Evolutionary conservation across 2,797 vertebrate genomes (phyloP).

Genomic region (Coregonus ussuriensis): DNA sequence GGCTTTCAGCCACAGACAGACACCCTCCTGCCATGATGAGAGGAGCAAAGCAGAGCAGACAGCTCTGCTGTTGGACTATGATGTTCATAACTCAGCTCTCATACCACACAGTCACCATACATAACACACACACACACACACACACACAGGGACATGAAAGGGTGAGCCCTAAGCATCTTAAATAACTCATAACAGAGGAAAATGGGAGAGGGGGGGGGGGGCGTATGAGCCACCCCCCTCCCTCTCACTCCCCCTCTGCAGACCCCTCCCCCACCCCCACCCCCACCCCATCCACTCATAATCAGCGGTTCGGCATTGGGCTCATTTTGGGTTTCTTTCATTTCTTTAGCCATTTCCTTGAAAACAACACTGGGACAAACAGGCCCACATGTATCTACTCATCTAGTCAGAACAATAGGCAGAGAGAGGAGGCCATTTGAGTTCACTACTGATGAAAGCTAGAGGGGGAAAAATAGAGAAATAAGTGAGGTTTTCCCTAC

Average conservation of each 20-base stretch:
- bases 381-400: conserved; percentile 20
- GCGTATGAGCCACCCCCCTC: conserved; percentile 32
- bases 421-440: conserved; percentile 44
- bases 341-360: conserved; percentile 53
- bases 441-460: conserved; percentile 60
- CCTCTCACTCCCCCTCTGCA: conserved; percentile 4
- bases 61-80: conserved; percentile 6
- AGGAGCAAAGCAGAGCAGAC: not conserved
- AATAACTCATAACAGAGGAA: conserved; percentile 44
- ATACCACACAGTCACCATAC: conserved; percentile 23
- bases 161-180: conserved; percentile 30
- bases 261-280: not conserved
- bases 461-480: conserved; percentile 47
- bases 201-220: conserved; percentile 35
- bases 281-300: conserved; percentile 29
- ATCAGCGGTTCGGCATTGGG: conserved; percentile 54
- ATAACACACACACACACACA: not conserved
- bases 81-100: conserved; percentile 26
- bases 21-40: conserved; percentile 31
- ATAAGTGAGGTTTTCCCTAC: conserved; percentile 55
- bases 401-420: conserved; percentile 58
- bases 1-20: conserved; percentile 17
- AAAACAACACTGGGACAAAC: conserved; percentile 58
- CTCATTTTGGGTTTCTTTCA: conserved; percentile 64
- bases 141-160: conserved; percentile 38